These are phyloP conservation scores for Ctenicera cuprea DNA, from an alignment of 2,888 invertebrate species.

Conservation along the genomic window DNA sequence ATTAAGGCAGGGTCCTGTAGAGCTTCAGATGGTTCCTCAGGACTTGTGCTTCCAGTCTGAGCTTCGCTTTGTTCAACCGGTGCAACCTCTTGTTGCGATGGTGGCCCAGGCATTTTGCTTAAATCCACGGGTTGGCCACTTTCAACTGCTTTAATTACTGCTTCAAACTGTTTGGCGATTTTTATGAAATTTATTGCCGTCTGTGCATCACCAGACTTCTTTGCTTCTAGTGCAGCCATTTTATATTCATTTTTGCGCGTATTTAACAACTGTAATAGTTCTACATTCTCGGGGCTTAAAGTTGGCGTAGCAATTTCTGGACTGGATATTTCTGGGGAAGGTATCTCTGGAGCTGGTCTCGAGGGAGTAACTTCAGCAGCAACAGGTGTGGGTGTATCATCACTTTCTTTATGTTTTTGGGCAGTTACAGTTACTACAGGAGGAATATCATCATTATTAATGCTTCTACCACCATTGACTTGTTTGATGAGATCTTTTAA, in stretches of 20 bases:
- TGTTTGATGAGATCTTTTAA: conserved; percentile 84
- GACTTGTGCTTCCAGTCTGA: conserved; percentile 59
- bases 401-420: conserved; percentile 54
- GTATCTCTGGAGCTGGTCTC: conserved; percentile 61
- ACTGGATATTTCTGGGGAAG: conserved; percentile 47
- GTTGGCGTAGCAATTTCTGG: conserved; percentile 51
- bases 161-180: conserved; percentile 89
- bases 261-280: conserved; percentile 73
- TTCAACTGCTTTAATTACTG: conserved; percentile 84
- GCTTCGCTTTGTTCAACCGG: conserved; percentile 61
- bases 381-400: conserved; percentile 61
- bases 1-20: conserved; percentile 66
- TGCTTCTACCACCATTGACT: conserved; percentile 81
- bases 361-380: conserved; percentile 34
- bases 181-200: conserved; percentile 83
- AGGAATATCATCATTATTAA: conserved; percentile 90
- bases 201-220: conserved; percentile 82
- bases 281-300: conserved; percentile 64
- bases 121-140: conserved; percentile 88
- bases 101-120: conserved; percentile 88
- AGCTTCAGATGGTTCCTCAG: conserved; percentile 51
- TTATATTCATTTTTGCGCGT: conserved; percentile 86
- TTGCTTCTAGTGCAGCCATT: conserved; percentile 84
- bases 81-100: conserved; percentile 64
- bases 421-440: conserved; percentile 76